phyloP scores from a whole-genome alignment of 2,888 invertebrate species.

The Eristalinus aeneus region DNA sequence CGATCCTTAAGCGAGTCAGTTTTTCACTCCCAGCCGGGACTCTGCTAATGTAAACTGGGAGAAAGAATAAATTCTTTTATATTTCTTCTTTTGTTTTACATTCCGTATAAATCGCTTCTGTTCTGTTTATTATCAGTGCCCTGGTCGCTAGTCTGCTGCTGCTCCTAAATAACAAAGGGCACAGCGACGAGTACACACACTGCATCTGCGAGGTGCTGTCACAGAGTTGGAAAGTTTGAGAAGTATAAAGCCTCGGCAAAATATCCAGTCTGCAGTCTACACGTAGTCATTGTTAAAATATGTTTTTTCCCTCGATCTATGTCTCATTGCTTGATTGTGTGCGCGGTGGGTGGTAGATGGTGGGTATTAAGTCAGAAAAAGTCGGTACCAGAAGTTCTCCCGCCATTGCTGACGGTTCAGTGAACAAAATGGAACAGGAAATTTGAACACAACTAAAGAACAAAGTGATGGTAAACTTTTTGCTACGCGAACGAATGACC shows the following conservation, averaged over 20 bases:
- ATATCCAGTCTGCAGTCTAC: constrained; percentile 38
- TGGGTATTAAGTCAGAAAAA: constrained; percentile 5
- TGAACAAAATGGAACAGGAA: constrained; percentile 53
- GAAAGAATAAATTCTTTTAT: constrained; percentile 32
- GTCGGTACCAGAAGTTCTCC: constrained; percentile 25
- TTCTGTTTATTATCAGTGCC: constrained; percentile 55
- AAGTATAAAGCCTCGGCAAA: constrained; percentile 31
- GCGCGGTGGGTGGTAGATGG: background rate
- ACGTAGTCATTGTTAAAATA: constrained; percentile 52
- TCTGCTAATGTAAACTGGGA: constrained; percentile 38
- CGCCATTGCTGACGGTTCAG: background rate
- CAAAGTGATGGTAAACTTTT: constrained; percentile 54
- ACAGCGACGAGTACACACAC: constrained; percentile 10
- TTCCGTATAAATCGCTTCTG: constrained; percentile 53
- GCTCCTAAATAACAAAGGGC: constrained; percentile 30
- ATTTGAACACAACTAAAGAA: constrained; percentile 56
- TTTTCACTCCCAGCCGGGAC: background rate
- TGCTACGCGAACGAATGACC: constrained; percentile 13
- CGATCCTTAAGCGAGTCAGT: constrained; percentile 23
- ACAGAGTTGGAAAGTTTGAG: constrained; percentile 46
- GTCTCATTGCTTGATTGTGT: background rate
- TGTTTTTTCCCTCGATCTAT: constrained; percentile 14
- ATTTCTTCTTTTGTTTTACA: constrained; percentile 45
- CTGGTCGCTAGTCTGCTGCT: background rate
- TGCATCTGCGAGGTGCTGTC: constrained; percentile 55